These are phyloP conservation scores for Drosophila multiciliata DNA, from an alignment of 2,888 invertebrate genomes.

Conservation along the genomic window DNA sequence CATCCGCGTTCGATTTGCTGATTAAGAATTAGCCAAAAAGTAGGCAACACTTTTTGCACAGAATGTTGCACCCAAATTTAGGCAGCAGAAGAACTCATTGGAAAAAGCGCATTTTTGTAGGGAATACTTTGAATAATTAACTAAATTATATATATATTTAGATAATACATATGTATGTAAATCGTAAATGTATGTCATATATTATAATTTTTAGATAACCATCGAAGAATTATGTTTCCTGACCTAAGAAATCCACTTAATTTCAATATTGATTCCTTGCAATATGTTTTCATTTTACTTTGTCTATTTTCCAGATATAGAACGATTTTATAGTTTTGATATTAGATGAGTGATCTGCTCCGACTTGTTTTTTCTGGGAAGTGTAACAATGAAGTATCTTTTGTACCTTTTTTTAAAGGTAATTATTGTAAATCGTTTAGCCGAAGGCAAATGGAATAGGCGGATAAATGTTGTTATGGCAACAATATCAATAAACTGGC, in stretches of 20 bases:
- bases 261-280: not conserved
- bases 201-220: not conserved
- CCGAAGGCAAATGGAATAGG: not conserved
- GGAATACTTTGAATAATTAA: not conserved
- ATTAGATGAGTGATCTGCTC: not conserved
- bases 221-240: not conserved
- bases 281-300: not conserved
- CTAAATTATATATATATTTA: not conserved
- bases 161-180: not conserved
- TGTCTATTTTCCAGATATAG: not conserved
- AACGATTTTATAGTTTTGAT: not conserved
- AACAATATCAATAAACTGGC: slow-evolving; percentile 6
- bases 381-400: not conserved
- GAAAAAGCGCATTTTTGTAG: not conserved
- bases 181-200: not conserved
- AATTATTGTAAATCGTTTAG: not conserved
- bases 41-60: slow-evolving; percentile 21
- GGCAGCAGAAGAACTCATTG: not conserved
- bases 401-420: not conserved
- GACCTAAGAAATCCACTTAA: not conserved
- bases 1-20: rapidly evolving
- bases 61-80: not conserved
- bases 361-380: not conserved
- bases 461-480: not conserved
- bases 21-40: slow-evolving; percentile 11